A percentile compares a stretch with the other conserved stretches of the same genome.
phyloP scores from a whole-genome alignment of 35 echinoderm and acorn worm genomes.

The Amphiura filiformis region DNA sequence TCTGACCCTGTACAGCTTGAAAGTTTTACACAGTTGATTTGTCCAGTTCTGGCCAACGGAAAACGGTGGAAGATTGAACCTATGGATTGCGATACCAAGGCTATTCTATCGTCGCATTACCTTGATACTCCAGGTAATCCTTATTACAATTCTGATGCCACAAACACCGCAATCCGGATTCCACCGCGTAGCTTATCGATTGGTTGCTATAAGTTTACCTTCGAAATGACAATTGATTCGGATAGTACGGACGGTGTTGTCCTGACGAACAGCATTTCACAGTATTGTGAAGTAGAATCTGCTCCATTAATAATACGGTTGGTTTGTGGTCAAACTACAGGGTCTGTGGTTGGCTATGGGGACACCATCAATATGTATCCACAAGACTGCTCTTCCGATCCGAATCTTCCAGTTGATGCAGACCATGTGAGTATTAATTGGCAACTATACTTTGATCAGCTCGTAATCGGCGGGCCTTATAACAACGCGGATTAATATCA shows the following conservation, averaged over 20 bases:
- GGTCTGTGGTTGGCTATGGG: constrained; percentile 25
- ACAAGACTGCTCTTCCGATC: constrained; percentile 22
- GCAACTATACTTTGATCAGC: too few relatives aligned
- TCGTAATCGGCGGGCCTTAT: too few relatives aligned
- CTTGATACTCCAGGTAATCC: background rate
- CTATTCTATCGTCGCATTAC: background rate
- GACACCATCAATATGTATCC: constrained; percentile 24
- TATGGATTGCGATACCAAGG: constrained; percentile 5
- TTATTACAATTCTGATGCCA: constrained; percentile 18
- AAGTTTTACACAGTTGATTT: background rate
- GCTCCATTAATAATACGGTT: constrained; percentile 15
- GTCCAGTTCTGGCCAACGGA: background rate
- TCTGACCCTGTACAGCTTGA: background rate
- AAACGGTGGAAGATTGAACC: constrained; percentile 38
- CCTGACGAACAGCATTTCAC: background rate
- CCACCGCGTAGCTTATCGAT: background rate
- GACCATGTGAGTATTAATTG: constrained; percentile 50
- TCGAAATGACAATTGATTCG: constrained; percentile 32
- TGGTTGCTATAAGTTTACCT: constrained; percentile 41
- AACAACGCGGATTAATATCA: too few relatives aligned
- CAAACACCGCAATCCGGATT: constrained; percentile 42
- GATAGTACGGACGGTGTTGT: background rate
- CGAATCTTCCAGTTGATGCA: background rate
- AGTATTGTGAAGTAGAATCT: constrained; percentile 19
- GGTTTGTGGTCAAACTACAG: constrained; percentile 29